Base-by-base conservation (phyloP, 2,113 vertebrate species). In the Sinocyclocheilus grahami region DNA sequence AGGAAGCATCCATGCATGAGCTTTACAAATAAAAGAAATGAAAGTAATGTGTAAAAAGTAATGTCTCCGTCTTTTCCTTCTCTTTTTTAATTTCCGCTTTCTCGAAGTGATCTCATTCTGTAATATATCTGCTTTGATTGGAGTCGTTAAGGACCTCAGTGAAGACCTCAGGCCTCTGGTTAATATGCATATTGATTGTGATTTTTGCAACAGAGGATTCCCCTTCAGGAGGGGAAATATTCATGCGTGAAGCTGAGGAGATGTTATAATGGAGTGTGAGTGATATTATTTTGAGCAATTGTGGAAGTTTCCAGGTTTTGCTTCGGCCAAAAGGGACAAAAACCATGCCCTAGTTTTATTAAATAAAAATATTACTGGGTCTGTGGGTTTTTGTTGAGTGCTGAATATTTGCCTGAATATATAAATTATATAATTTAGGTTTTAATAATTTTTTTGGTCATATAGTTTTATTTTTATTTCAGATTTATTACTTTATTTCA, bases 251-350 rank as follows among this genome's bases (percentile, higher is more conserved):
- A 33, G 46, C 11, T 18, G 30, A 14, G 33, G 11, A 80, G 3
- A 24, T 46, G 5, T 6, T 62, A 16, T 10, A 27, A 12, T 13
- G 30, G 4, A 27, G 37, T 3, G 60, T 9, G 27, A 4, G 8
- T 7, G 63, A 20, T 20, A 1, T 5, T 67, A 71, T 67, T 69
- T 72, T 9, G 71, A 37, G 81, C 30, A 83, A 72, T 33, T 13
- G 7, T 51, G 80, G 63, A 82, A 82, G 80, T 82, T 82, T 80
- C 1, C 33, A 42, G 18, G 78, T n/a, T 80, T 80, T 62, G 53
- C 11, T 80, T 77, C 0, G 1, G 46, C 13, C 27, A 30, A 7
- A 53, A 46, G 24, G 42, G 48, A 51, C 48, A 77, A 77, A 77
- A 27, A 77, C 8, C 7, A 9, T 77, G 46, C 22, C 14, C 14